Base-by-base conservation (phyloP, 2,888 invertebrate species). In the Chalcosyrphus nemorum region DNA sequence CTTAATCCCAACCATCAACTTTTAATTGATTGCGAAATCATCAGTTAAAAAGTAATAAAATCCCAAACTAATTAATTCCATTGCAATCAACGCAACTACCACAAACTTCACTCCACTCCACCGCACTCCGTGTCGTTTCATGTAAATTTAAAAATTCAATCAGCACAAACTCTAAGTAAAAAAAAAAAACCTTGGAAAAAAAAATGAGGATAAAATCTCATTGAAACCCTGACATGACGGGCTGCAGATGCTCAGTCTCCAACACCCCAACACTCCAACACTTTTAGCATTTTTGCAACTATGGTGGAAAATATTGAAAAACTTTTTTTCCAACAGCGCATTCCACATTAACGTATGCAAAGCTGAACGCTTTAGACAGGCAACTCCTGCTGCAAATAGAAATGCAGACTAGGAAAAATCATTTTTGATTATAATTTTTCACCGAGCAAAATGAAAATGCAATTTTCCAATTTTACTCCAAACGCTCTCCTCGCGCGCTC, bases 341-440 rank as follows among this genome's bases (percentile, higher is more conserved):
- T 84, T 75, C 68, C 50, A 24, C 80, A 80, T 84, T 84, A 84
- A 80, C 84, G 84, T 50, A 80, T 84, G 84, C 84, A 84, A 84
- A 84, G 84, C 80, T 84, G 84, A 80, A 75, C 84, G 80, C 84
- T 84, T 84, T 84, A 84, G 74, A 65, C 75, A 70, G 68, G 54
- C 4, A 50, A 29, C 38, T 27, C 13, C 41, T 13, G 13, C 54
- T 11, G 29, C 54, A 47, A 15, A 29, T 63, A 29, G 61, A n/a
- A 47, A 56, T 68, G 72, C 78, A 80, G 57, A 84, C 84, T 84
- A 84, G 80, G 78, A 84, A 75, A 84, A 75, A 80, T 84, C 84
- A 84, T 84, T 84, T 84, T 84, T 84, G 84, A 84, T 84, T 84
- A 84, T 84, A 84, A 80, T 84, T 84, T 84, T 84, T 78, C 84